Conservation (phyloP, 2,797 vertebrate species). For the Leptodactylus fallax region DNA sequence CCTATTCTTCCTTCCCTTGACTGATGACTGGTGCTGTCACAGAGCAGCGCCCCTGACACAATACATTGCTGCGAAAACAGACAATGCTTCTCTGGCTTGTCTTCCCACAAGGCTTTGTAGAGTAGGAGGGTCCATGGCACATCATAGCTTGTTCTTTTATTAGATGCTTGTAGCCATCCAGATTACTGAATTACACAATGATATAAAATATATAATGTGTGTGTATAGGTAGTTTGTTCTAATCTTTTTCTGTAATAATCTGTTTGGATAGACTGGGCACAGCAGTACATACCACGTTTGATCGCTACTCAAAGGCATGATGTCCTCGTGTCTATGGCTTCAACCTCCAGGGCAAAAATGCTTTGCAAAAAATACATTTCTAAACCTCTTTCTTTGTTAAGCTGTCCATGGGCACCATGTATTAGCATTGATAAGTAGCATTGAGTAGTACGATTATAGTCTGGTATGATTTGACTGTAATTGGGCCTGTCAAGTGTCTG, state of each 20-base stretch:
- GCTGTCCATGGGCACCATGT: not conserved
- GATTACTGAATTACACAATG: too few relatives aligned
- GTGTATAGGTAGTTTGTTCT: too few relatives aligned
- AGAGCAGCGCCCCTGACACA: conserved; percentile 51
- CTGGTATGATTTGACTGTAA: too few relatives aligned
- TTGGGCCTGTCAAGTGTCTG: too few relatives aligned
- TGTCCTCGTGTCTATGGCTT: not conserved
- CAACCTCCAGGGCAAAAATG: not conserved
- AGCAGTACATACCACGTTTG: not conserved
- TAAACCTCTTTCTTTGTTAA: too few relatives aligned
- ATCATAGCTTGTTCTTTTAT: not conserved
- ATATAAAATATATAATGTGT: too few relatives aligned
- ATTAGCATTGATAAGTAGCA: not conserved
- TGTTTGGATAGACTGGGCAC: not conserved
- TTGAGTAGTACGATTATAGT: too few relatives aligned
- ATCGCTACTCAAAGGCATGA: not conserved
- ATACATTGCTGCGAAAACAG: conserved; percentile 41
- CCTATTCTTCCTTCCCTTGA: conserved; percentile 47
- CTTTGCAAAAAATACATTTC: not conserved
- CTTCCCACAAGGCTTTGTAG: conserved; percentile 35
- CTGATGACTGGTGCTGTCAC: conserved; percentile 48
- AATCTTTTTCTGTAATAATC: too few relatives aligned
- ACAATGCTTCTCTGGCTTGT: conserved; percentile 11
- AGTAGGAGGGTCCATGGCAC: conserved; percentile 25
- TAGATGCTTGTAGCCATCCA: not conserved